These are phyloP conservation scores for Chaenogobius annularis DNA, from an alignment of 2,113 vertebrate species.

Conservation along the genomic window DNA sequence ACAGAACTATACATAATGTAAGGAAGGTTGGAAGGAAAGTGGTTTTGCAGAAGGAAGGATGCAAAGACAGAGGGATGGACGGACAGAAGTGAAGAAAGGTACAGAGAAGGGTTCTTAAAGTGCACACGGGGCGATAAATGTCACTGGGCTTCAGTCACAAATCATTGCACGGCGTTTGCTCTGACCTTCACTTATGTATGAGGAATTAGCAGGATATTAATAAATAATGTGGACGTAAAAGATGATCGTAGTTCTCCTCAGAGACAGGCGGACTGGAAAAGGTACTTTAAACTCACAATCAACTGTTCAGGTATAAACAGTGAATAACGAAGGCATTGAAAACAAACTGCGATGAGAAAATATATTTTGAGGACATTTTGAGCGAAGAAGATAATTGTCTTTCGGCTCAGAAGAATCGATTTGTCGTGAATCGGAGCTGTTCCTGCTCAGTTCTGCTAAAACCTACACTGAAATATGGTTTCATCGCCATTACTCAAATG, in stretches of 20 bases:
- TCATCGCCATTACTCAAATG: too few species aligned
- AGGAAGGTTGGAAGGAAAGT: neutral
- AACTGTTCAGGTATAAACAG: slow-evolving; percentile 60
- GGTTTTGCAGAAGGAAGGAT: neutral
- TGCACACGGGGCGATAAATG: slow-evolving; percentile 71
- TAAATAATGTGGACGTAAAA: slow-evolving; percentile 54
- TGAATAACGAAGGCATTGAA: slow-evolving; percentile 19
- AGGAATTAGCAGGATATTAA: slow-evolving; percentile 61
- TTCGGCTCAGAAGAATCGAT: too few species aligned
- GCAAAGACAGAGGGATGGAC: neutral
- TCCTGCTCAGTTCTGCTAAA: too few species aligned
- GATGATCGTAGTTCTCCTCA: slow-evolving; percentile 52
- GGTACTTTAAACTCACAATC: slow-evolving; percentile 60
- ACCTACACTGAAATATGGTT: too few species aligned
- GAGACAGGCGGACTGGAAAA: slow-evolving; percentile 45
- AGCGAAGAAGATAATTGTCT: too few species aligned
- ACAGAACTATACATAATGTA: neutral
- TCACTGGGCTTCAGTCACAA: slow-evolving; percentile 69
- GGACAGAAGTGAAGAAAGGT: neutral
- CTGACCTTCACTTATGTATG: slow-evolving; percentile 69
- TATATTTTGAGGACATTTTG: too few species aligned
- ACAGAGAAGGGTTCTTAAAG: slow-evolving; percentile 32
- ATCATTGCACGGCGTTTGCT: slow-evolving; percentile 43
- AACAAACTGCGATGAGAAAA: too few species aligned
- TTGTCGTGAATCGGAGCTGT: too few species aligned